Percentiles rank a stretch among this genome's conserved stretches.
Evolutionary conservation across 2,113 vertebrate species (phyloP).

Genomic region (Petromus typicus): DNA sequence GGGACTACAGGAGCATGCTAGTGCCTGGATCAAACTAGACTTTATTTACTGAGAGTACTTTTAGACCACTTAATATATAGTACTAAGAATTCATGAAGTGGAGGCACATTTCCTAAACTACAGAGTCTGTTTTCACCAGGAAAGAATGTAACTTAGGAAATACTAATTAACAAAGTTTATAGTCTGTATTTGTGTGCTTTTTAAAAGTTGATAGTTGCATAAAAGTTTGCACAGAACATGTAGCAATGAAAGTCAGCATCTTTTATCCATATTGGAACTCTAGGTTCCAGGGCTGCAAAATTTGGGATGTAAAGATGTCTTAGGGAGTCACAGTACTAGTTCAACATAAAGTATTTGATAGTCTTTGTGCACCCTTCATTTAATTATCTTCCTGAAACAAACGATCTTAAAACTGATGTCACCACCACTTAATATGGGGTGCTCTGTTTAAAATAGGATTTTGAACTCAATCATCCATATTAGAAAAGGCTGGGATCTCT

Average conservation of each 20-base stretch:
- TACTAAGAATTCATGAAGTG: background rate
- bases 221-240: background rate
- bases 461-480: background rate
- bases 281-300: background rate
- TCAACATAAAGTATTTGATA: background rate
- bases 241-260: background rate
- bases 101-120: conserved; percentile 16
- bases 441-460: background rate
- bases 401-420: background rate
- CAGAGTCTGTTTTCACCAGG: background rate
- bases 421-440: background rate
- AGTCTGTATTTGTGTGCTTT: background rate
- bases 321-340: background rate
- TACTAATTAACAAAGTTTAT: background rate
- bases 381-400: background rate
- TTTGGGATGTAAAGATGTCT: background rate
- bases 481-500: background rate
- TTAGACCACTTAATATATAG: conserved; percentile 16
- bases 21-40: background rate
- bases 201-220: background rate
- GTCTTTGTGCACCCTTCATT: background rate
- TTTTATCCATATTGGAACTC: background rate
- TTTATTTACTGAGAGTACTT: background rate
- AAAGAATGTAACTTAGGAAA: background rate
- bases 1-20: background rate